Evolutionary conservation across 2,888 invertebrate genomes (phyloP), one percentile per base, ranked within the genome.

Genomic region (Meganola albula): DNA sequence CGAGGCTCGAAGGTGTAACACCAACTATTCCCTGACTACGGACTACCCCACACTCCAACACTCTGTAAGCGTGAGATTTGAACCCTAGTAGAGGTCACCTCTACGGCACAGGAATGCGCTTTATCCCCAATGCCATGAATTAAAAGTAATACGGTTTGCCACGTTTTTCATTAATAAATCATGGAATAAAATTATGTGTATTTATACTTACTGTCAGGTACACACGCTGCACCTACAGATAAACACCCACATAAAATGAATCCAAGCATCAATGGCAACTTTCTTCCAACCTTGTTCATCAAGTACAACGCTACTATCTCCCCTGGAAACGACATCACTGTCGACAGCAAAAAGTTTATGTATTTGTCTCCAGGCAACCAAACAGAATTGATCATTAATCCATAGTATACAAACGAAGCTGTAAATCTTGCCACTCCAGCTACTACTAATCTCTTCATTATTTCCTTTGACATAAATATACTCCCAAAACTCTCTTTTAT

Each of bases 261-360:
- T 1, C 78, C 77, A 2, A 55, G 46, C 20, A 72, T 54, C 12
- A 83, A 41, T 0, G 82, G 72, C 35, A 59, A 16, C 34, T 68
- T 73, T 27, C 78, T 63, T 7, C 79, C 79, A 12, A 74, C 35
- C 39, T 62, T 74, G 40, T 74, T 73, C 74, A 78, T 74, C 28
- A 70, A 38, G 38, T 70, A 69, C 48, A 76, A 43, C 0, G 69
- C 63, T 2, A 73, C 40, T 28, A 78, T 29, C 33, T 78, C 77
- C 1, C 77, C 78, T 0, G 77, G 78, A 23, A 74, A 75, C 0
- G 75, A 77, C 68, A 74, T 74, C 12, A 75, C 42, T 0, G 76
- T 70, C 1, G 70, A 47, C 29, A 80, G 44, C 10, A 75, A 37
- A 29, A 78, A 78, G 42, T 77, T 78, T 1, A 60, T 60, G 26